Evolutionary conservation across 2,797 vertebrate genomes (phyloP), one percentile per base, ranked within the genome.

Genomic region (Distichodus sexfasciatus): DNA sequence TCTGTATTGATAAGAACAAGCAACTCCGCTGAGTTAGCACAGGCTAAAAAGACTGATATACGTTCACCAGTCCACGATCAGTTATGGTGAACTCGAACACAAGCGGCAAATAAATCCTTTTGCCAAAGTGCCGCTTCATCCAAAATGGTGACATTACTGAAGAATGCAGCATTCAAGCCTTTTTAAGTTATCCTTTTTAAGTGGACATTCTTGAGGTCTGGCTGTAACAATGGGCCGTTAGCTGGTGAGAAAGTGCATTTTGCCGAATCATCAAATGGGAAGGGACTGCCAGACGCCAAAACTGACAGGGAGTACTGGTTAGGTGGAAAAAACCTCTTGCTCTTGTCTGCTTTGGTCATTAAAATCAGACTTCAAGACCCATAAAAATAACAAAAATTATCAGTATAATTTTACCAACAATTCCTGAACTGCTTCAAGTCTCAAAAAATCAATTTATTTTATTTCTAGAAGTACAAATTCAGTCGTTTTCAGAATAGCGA

Each of bases 381-480:
- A 40, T 29, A 26, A 67, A 17, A 55, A 46, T 55, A 46, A 10
- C 11, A 4, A n/a, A 33, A 26, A 23, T 15, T 23, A 38, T 10
- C 10, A 28, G n/a, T n/a, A n/a, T n/a, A n/a, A n/a, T n/a, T n/a
- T 36, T 17, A n/a, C 44, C 15, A 5, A 15, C 19, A 4, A 69
- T 6, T 53, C 38, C 7, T 28, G 33, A 50, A 41, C 11, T 26
- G 11, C 2, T 31, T 36, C 41, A 48, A n/a, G 31, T 23, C 50
- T 40, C 33, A 36, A 38, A 26, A 8, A 48, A 66, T 46, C 38
- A 38, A 12, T 50, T 51, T 35, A 19, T 54, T 31, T 58, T 26
- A 38, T 47, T 53, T 66, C 43, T 24, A 57, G 55, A 38, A 75
- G 29, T 61, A 29, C 60, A 50, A n/a, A n/a, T n/a, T n/a, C n/a